These are phyloP conservation scores for Corynorhinus townsendii DNA, from an alignment of 2,113 vertebrate genomes.

Conservation along the genomic window DNA sequence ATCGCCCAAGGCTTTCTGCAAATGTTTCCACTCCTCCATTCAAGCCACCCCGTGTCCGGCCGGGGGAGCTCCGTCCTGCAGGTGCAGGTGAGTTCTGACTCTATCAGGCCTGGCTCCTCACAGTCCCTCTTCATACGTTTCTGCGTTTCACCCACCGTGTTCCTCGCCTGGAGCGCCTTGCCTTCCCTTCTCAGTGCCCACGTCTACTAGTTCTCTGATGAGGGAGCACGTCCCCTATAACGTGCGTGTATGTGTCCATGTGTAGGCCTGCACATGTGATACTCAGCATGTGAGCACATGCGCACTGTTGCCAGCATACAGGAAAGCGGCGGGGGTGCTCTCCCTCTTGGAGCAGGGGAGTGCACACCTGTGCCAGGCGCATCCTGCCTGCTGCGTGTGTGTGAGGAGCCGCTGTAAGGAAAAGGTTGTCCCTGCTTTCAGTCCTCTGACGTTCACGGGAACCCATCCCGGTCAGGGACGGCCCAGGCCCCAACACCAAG, in stretches of 20 bases:
- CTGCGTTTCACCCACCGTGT: no score
- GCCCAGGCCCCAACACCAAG: no score
- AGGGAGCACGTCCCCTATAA: neutral
- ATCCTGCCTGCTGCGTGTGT: accelerated
- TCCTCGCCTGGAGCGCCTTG: accelerated
- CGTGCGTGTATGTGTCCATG: accelerated
- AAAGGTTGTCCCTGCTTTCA: neutral
- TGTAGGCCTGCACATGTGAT: accelerated
- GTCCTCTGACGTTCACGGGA: neutral
- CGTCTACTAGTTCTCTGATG: neutral
- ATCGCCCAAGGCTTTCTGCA: neutral
- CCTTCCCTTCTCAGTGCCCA: neutral
- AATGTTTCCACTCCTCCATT: neutral
- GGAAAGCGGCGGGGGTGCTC: accelerated
- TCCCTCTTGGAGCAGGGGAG: neutral
- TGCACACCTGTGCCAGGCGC: accelerated
- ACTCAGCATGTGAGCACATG: accelerated
- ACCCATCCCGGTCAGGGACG: accelerated
- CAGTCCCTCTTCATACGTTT: accelerated
- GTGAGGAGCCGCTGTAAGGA: accelerated
- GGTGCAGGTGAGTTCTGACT: neutral
- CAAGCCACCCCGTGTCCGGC: neutral
- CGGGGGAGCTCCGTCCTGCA: accelerated
- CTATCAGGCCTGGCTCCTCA: accelerated
- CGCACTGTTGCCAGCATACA: neutral